These are phyloP conservation scores for Melanogrammus aeglefinus DNA, from an alignment of 2,797 vertebrate species.

Conservation along the genomic window DNA sequence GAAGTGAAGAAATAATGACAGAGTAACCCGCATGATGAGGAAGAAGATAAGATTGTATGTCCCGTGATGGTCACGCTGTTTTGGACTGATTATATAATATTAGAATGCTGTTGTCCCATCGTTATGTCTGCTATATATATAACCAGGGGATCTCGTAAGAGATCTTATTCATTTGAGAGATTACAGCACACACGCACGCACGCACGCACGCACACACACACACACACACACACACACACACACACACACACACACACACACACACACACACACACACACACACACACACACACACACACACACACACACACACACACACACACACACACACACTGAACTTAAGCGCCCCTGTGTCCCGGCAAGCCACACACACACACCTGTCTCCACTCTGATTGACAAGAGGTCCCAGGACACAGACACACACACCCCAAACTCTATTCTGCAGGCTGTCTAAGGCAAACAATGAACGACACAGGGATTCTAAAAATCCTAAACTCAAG, in stretches of 20 bases:
- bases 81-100: neutral
- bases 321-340: neutral
- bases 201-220: neutral
- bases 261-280: slow-evolving; percentile 6
- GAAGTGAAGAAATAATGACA: neutral
- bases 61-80: neutral
- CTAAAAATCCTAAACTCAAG: neutral
- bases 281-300: slow-evolving; percentile 4
- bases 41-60: neutral
- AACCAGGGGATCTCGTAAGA: neutral
- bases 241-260: slow-evolving; percentile 40
- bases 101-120: neutral
- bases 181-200: neutral
- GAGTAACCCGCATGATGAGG: neutral
- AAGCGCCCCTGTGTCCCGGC: slow-evolving; percentile 29
- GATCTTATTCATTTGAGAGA: neutral
- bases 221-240: slow-evolving; percentile 1
- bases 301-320: slow-evolving; percentile 2
- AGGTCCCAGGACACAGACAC: slow-evolving; percentile 9
- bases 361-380: slow-evolving; percentile 57
- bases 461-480: neutral
- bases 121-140: neutral
- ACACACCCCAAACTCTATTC: neutral
- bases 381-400: slow-evolving; percentile 60
- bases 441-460: neutral